Conservation (phyloP, 1,140 invertebrate genomes). For the Plectus sambesii region DNA sequence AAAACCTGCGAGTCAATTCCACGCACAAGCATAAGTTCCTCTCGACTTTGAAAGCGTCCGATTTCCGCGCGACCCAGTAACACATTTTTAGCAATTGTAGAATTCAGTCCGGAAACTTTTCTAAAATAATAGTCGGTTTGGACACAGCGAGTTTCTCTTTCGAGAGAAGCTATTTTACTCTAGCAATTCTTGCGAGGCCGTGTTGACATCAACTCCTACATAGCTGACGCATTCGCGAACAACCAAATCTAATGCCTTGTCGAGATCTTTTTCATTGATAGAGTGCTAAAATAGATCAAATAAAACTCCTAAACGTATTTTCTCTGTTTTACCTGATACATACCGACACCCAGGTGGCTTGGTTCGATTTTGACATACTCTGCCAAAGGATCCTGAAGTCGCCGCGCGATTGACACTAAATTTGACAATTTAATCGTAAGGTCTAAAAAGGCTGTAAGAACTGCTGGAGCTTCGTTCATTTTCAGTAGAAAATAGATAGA, state of each 20-base stretch:
- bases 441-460: constrained; percentile 16
- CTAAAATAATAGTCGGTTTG: constrained; percentile 48
- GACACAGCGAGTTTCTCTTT: constrained; percentile 6
- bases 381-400: constrained; percentile 72
- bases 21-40: constrained; percentile 61
- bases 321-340: constrained; percentile 56
- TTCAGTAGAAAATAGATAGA: too few species aligned
- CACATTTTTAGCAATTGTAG: constrained; percentile 62
- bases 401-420: constrained; percentile 66
- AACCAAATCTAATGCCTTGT: constrained; percentile 60
- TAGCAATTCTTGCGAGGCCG: constrained; percentile 63
- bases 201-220: constrained; percentile 79
- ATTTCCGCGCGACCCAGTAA: constrained; percentile 61
- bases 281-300: constrained; percentile 60
- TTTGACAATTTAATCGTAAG: constrained; percentile 2
- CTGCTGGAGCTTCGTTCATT: too few species aligned
- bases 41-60: constrained; percentile 60
- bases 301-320: constrained; percentile 6
- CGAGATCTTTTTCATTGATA: constrained; percentile 63
- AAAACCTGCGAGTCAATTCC: constrained; percentile 69
- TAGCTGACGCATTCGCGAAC: constrained; percentile 71
- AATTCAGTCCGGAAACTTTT: constrained; percentile 66
- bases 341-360: constrained; percentile 72
- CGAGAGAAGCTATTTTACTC: constrained; percentile 52
- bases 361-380: constrained; percentile 84